phyloP scores from a whole-genome alignment of 1,140 invertebrate genomes.

The Cydia pomonella region DNA sequence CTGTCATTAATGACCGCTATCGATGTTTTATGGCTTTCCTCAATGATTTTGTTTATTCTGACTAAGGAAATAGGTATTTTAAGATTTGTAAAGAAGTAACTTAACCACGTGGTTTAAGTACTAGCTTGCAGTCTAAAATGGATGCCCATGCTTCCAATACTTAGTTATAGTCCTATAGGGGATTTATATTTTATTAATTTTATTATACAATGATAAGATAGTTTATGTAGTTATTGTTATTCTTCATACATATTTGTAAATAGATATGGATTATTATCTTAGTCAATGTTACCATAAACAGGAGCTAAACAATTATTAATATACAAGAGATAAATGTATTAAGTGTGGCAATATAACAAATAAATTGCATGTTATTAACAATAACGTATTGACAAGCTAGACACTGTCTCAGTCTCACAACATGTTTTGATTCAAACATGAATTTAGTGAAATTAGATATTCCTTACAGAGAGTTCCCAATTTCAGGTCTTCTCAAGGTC shows the following conservation, averaged over 20 bases:
- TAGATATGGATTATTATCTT: neutral
- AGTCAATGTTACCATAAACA: neutral
- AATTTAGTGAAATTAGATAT: too few species aligned
- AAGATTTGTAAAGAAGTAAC: neutral
- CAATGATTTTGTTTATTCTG: neutral
- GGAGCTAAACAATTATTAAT: neutral
- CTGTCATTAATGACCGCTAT: neutral
- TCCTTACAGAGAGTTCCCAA: too few species aligned
- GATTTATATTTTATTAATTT: conserved; percentile 8
- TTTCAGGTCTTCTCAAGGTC: too few species aligned
- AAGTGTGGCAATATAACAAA: too few species aligned
- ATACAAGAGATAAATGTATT: too few species aligned
- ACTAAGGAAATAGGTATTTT: neutral
- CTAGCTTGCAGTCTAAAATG: neutral
- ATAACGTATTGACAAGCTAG: too few species aligned
- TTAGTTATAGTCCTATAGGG: neutral
- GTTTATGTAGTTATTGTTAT: neutral
- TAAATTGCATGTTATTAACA: too few species aligned
- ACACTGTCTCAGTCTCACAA: too few species aligned
- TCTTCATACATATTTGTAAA: neutral
- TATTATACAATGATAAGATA: conserved; percentile 1
- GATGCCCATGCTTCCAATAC: neutral
- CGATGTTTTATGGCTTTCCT: conserved; percentile 31
- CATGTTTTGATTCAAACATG: too few species aligned
- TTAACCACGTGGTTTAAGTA: conserved; percentile 16